These are phyloP conservation scores for Amblyjoppa fuscipennis DNA, from an alignment of 2,888 invertebrate genomes.

Conservation along the genomic window DNA sequence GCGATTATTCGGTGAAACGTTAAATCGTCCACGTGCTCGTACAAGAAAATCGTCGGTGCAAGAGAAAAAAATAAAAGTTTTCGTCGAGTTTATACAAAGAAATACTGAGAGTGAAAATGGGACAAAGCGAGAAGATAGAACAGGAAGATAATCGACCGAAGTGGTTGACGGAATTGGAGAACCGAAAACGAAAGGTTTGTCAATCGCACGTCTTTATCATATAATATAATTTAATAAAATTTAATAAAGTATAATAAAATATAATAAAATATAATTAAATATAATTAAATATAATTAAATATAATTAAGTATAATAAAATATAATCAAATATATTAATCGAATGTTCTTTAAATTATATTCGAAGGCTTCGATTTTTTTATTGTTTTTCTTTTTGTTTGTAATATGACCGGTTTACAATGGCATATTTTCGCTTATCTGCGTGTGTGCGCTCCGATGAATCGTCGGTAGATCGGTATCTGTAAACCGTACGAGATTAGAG, in stretches of 20 bases:
- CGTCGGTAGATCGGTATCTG: slow-evolving; percentile 26
- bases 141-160: slow-evolving; percentile 79
- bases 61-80: neutral
- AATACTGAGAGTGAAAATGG: slow-evolving; percentile 45
- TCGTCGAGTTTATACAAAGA: slow-evolving; percentile 15
- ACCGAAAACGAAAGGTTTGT: slow-evolving; percentile 82
- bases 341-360: neutral
- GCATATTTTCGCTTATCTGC: neutral
- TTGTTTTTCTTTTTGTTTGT: neutral
- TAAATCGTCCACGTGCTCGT: neutral
- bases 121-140: slow-evolving; percentile 70
- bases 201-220: too few species aligned
- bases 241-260: too few species aligned
- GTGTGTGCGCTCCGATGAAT: neutral
- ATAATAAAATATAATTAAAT: too few species aligned
- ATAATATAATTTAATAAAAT: too few species aligned
- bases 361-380: neutral
- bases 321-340: neutral
- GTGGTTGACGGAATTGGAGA: slow-evolving; percentile 83
- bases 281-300: too few species aligned
- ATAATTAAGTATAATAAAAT: too few species aligned
- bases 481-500: slow-evolving; percentile 26
- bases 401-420: neutral
- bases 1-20: slow-evolving; percentile 1
- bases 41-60: neutral